A percentile compares a stretch with the other conserved stretches of the same genome.
These are phyloP conservation scores for Drosophila bunnanda DNA, from an alignment of 2,888 invertebrate species.

Conservation along the genomic window DNA sequence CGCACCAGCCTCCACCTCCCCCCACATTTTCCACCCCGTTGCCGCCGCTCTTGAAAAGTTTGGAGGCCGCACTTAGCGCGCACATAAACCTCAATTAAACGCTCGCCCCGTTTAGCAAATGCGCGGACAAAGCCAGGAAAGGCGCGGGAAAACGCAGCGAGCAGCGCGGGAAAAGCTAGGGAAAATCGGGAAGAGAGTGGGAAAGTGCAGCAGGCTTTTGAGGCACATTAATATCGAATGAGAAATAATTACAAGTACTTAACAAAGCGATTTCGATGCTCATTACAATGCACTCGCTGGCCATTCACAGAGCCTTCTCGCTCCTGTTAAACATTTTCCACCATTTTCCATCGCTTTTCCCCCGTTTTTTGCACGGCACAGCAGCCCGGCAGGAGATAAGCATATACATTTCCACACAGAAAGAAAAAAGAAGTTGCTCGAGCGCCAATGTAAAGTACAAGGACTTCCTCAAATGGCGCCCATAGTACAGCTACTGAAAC, in stretches of 20 bases:
- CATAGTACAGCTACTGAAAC: no score
- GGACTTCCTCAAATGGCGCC: not conserved
- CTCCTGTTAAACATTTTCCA: not conserved
- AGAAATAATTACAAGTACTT: conserved; percentile 48
- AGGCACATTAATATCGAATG: conserved; percentile 48
- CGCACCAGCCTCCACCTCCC: not conserved
- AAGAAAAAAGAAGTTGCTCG: not conserved
- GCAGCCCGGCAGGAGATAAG: not conserved
- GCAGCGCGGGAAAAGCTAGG: not conserved
- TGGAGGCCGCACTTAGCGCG: conserved; percentile 47
- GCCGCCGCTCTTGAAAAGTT: conserved; percentile 38
- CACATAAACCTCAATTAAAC: conserved; percentile 60
- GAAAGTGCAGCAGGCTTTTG: conserved; percentile 33
- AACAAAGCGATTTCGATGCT: conserved; percentile 48
- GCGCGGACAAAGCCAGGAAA: conserved; percentile 8
- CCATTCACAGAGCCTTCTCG: not conserved
- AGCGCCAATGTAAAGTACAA: not conserved
- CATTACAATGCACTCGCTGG: conserved; percentile 33
- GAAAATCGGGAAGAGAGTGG: not conserved
- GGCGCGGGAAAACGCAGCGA: not conserved
- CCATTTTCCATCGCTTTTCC: not conserved
- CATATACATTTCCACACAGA: not conserved
- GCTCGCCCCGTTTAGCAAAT: conserved; percentile 20
- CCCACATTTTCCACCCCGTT: conserved; percentile 8
- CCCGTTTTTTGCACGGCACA: not conserved